Evolutionary conservation across 2,797 vertebrate genomes (phyloP), one percentile per base, ranked within the genome.

Genomic region (Sphaeramia orbicularis): DNA sequence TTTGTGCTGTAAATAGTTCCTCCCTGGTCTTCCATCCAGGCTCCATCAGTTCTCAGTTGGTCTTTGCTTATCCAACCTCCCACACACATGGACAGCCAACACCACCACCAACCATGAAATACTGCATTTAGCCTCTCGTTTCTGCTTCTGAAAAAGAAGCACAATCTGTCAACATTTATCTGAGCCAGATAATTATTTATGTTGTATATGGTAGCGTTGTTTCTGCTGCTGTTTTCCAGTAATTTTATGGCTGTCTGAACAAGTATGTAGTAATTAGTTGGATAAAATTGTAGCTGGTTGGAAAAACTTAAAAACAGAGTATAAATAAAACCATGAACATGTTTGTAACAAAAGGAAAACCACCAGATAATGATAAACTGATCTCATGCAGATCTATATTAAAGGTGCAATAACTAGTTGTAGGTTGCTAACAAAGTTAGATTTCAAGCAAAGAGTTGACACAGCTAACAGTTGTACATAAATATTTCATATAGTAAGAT

Each of bases 11-110:
- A 32, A 73, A 61, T 45, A 27, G 44, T 49, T 53, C 58, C 21
- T 61, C 19, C 12, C 37, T 62, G 30, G 41, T 67, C 43, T 66
- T 68, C 78, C 57, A 78, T 61, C 36, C 36, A 48, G 13, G 16
- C 48, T 65, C 30, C 24, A 27, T 61, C 6, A 16, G 16, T n/a
- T 65, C 49, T 50, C 61, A 65, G 59, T 1, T 18, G 27, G 63
- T 41, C 63, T 68, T 53, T 59, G n/a, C 24, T 68, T 72, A 49
- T 76, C 1, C 16, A 57, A 53, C 53, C 43, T 37, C 37, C 36
- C 52, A 66, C 21, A 48, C 10, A 0, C 14, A 16, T 42, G 59
- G 54, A 40, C 32, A 10, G 12, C 6, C 13, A 14, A 27, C 44
- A 48, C 8, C 21, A 50, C 67, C 44, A 36, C 38, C 9, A 38